Evolutionary conservation across 2,888 invertebrate genomes (phyloP).

Genomic region (Elysia crispata): DNA sequence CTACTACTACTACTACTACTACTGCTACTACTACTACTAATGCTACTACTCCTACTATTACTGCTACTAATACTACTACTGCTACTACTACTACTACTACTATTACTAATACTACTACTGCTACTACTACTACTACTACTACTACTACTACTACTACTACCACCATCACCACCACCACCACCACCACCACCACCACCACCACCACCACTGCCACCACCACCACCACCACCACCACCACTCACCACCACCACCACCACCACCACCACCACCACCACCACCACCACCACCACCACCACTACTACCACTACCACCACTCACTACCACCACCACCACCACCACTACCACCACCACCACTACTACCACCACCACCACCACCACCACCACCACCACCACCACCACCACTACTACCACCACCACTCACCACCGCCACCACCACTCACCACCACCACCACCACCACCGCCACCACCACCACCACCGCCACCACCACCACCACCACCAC

Average conservation of each 20-base stretch:
- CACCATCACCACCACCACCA: no score
- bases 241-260: slow-evolving; percentile 11
- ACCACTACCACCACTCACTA: slow-evolving; percentile 15
- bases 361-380: slow-evolving; percentile 18
- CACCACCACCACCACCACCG: slow-evolving; percentile 26
- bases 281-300: slow-evolving; percentile 21
- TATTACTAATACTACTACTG: no score
- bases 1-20: neutral
- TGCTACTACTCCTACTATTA: no score
- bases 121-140: no score
- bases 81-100: no score
- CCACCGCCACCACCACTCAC: slow-evolving; percentile 33
- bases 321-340: neutral
- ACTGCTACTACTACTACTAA: no score
- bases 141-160: no score
- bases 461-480: slow-evolving; percentile 33
- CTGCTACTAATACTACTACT: no score
- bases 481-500: slow-evolving; percentile 33
- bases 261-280: slow-evolving; percentile 5
- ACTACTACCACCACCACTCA: slow-evolving; percentile 33
- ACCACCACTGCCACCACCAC: neutral
- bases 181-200: no score
- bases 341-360: neutral
- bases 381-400: slow-evolving; percentile 28
- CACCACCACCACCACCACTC: neutral